Evolutionary conservation across 1,140 invertebrate species (phyloP).

Genomic region (Zaprionus ghesquierei): DNA sequence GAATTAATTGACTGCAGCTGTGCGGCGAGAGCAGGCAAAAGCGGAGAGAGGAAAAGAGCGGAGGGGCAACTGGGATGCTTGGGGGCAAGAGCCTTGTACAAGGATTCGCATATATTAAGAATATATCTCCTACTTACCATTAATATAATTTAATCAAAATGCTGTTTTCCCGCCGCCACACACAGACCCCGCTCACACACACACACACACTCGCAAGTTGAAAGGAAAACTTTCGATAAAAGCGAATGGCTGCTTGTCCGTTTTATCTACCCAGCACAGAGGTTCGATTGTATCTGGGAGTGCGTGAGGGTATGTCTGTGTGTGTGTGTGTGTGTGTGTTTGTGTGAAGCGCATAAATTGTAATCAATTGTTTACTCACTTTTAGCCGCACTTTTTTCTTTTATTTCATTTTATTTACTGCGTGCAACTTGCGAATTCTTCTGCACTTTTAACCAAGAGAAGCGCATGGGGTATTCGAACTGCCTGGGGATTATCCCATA

Average conservation of each 20-base stretch:
- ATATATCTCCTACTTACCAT: conserved; percentile 70
- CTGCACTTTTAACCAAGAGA: conserved; percentile 47
- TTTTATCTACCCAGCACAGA: conserved; percentile 58
- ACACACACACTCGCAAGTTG: conserved; percentile 16
- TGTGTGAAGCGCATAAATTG: conserved; percentile 62
- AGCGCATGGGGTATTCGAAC: conserved; percentile 9
- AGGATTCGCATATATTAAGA: conserved; percentile 55
- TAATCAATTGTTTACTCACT: conserved; percentile 78
- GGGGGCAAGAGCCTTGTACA: conserved; percentile 4
- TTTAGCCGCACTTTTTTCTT: conserved; percentile 60
- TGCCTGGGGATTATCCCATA: background rate
- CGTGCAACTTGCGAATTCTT: conserved; percentile 48
- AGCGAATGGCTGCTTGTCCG: conserved; percentile 34
- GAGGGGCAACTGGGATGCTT: background rate
- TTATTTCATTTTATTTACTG: conserved; percentile 74
- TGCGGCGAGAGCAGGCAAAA: background rate
- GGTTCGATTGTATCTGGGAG: conserved; percentile 14
- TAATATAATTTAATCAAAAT: conserved; percentile 81
- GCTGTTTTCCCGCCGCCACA: conserved; percentile 56
- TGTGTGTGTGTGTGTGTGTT: conserved; percentile 15
- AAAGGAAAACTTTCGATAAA: conserved; percentile 61
- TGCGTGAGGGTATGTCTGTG: conserved; percentile 4
- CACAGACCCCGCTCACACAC: background rate
- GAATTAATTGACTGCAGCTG: conserved; percentile 73
- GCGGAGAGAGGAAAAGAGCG: conserved; percentile 5